Evolutionary conservation across 2,797 vertebrate genomes (phyloP).

Genomic region (Hippocampus kuda): DNA sequence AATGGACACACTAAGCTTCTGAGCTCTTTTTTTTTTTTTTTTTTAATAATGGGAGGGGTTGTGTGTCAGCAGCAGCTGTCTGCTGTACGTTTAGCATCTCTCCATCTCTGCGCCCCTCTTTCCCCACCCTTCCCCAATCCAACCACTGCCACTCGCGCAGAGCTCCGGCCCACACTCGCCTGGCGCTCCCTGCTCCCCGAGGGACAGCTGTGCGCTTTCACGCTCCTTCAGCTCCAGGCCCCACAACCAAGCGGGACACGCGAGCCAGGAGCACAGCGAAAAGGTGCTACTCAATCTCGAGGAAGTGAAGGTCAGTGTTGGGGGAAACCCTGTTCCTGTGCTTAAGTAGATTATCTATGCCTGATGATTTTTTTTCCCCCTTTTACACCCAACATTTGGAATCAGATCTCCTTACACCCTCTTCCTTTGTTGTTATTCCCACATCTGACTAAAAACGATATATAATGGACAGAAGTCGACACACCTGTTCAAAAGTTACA

Average conservation of each 20-base stretch:
- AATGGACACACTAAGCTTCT: slow-evolving; percentile 12
- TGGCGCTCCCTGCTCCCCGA: slow-evolving; percentile 36
- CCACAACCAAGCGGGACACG: slow-evolving; percentile 34
- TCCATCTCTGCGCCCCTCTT: slow-evolving; percentile 15
- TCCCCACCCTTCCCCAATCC: slow-evolving; percentile 14
- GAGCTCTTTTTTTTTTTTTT: slow-evolving; percentile 12
- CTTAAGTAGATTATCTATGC: not conserved
- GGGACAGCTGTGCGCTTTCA: slow-evolving; percentile 39
- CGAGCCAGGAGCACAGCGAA: slow-evolving; percentile 50
- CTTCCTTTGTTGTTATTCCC: too few species aligned
- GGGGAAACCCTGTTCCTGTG: not conserved
- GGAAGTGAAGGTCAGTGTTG: slow-evolving; percentile 69
- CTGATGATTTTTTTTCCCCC: not conserved
- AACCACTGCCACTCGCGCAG: slow-evolving; percentile 26
- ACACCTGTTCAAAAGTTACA: too few species aligned
- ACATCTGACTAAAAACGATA: too few species aligned
- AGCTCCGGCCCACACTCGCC: slow-evolving; percentile 41
- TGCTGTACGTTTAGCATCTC: slow-evolving; percentile 44
- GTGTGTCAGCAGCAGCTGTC: slow-evolving; percentile 51
- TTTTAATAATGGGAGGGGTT: slow-evolving; percentile 33
- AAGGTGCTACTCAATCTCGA: slow-evolving; percentile 71
- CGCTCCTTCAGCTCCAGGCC: slow-evolving; percentile 41
- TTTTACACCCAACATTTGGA: too few species aligned
- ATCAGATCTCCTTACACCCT: too few species aligned
- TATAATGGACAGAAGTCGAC: too few species aligned